Base-by-base conservation (phyloP, 2,888 invertebrate species). In the Podabrus alpinus region DNA sequence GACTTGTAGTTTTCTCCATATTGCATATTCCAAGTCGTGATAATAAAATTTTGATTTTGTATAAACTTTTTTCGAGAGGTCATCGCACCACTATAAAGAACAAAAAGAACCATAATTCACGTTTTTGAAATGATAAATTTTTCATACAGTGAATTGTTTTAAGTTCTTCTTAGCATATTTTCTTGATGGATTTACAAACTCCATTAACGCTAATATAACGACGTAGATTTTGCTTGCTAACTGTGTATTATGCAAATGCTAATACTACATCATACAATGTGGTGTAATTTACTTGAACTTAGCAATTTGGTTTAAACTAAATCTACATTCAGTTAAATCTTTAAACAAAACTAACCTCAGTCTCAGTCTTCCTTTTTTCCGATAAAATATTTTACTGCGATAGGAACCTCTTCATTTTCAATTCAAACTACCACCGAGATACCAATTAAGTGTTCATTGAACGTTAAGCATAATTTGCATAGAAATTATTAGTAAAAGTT, bases 81-180 rank as follows among this genome's bases (percentile, higher is more conserved):
- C 45, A 45, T 45, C 45, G 45, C 45, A n/a, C 45, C 45, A 45
- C n/a, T n/a, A 13, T 13, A 45, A 5, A 1, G 45, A n/a, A n/a
- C n/a, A n/a, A n/a, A 45, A 45, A 2, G 45, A 45, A 45, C 29
- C 11, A 29, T 5, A 29, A n/a, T 29, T 13, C 29, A 45, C 7
- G n/a, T n/a, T 45, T 45, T 45, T n/a, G 45, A n/a, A 45, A 45
- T 45, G 45, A 45, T 29, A 29, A 29, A 29, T 29, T 29, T 29
- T 29, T 29, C 29, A 29, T 45, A 45, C 45, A 45, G 3, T n/a
- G 45, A 45, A 45, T 64, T 64, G 21, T 64, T 64, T 64, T 64
- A 64, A 64, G 62, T 64, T 64, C 62, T 64, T 64, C 62, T 64
- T 64, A 64, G 62, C 62, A 64, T 64, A 64, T 64, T 64, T 64